These are phyloP conservation scores for Oreonectes daqikongensis DNA, from an alignment of 2,797 vertebrate species.

Conservation along the genomic window DNA sequence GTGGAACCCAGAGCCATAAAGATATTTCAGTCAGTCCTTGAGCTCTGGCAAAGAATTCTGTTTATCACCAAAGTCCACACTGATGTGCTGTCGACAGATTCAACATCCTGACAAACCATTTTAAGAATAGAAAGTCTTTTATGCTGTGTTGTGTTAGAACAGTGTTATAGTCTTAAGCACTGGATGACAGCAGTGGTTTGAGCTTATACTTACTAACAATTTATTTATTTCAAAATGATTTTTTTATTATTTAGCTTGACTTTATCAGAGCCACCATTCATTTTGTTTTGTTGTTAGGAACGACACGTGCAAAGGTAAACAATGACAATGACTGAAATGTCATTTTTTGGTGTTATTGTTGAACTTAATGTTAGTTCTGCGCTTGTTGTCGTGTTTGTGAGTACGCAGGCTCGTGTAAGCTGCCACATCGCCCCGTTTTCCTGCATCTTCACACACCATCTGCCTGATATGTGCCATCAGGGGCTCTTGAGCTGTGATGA, in stretches of 20 bases:
- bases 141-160: background rate
- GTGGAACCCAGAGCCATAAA: background rate
- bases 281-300: too few species aligned
- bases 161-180: too few species aligned
- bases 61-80: constrained; percentile 19
- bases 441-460: constrained; percentile 27
- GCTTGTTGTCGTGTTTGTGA: background rate
- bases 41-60: constrained; percentile 24
- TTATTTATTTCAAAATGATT: too few species aligned
- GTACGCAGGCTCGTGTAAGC: background rate
- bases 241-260: too few species aligned
- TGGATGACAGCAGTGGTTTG: background rate
- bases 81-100: constrained; percentile 28
- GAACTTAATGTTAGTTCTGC: too few species aligned
- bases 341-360: too few species aligned
- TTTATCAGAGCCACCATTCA: too few species aligned
- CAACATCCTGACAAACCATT: constrained; percentile 12
- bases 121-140: constrained; percentile 20
- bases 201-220: too few species aligned
- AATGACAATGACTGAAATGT: too few species aligned
- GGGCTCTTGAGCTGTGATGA: constrained; percentile 7
- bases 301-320: too few species aligned
- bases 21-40: constrained; percentile 36
- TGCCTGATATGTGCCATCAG: constrained; percentile 33
- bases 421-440: background rate